Conservation (phyloP, 2,888 invertebrate species). For the Brachypterus glaber region DNA sequence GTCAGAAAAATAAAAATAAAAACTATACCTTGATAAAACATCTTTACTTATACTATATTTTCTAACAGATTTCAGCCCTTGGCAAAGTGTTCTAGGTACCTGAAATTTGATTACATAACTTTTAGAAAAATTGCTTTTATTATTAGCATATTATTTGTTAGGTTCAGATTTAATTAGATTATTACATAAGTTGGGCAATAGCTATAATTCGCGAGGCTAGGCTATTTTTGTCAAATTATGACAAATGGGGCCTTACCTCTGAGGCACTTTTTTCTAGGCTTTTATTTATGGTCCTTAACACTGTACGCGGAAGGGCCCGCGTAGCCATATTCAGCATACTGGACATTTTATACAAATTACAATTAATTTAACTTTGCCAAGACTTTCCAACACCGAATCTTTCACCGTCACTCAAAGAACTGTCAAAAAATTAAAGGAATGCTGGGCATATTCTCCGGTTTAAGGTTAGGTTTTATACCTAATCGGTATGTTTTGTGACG, state of each 20-base stretch:
- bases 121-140: background rate
- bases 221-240: background rate
- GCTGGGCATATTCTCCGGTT: too few relatives aligned
- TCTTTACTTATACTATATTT: conserved; percentile 23
- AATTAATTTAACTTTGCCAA: conserved; percentile 6
- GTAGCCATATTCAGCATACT: conserved; percentile 41
- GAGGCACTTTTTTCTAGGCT: conserved; percentile 29
- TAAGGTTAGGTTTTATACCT: too few relatives aligned
- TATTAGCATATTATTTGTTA: background rate
- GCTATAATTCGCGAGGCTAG: conserved; percentile 1
- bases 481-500: too few relatives aligned
- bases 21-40: conserved; percentile 18
- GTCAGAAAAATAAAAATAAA: conserved; percentile 5
- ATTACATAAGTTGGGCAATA: conserved; percentile 6
- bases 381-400: conserved; percentile 12
- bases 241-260: conserved; percentile 29
- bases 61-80: conserved; percentile 20
- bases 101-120: conserved; percentile 12
- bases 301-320: conserved; percentile 40
- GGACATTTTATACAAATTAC: conserved; percentile 24
- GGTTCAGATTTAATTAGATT: background rate
- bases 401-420: conserved; percentile 19
- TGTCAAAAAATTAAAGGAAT: too few relatives aligned
- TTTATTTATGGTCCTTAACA: conserved; percentile 31
- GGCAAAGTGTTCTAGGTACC: conserved; percentile 16